Conservation (phyloP, 2,888 invertebrate genomes). For the Phasia obesa region DNA sequence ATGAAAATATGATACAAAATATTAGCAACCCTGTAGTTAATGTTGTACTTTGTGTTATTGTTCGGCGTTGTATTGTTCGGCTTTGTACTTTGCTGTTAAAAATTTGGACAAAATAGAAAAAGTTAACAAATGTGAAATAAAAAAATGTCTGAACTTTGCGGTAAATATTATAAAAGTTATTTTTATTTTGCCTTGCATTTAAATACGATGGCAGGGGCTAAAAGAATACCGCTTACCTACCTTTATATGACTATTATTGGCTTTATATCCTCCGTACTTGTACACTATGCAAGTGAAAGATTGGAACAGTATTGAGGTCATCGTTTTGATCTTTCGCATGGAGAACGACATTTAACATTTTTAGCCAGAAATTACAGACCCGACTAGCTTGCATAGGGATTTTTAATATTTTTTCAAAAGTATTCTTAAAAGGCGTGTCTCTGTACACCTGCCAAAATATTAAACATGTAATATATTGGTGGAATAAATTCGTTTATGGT, state of each 20-base stretch:
- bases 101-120: slow-evolving; percentile 65
- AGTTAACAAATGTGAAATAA: slow-evolving; percentile 69
- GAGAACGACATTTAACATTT: slow-evolving; percentile 18
- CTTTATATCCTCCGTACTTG: slow-evolving; percentile 39
- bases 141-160: slow-evolving; percentile 69
- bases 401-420: background rate
- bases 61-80: slow-evolving; percentile 28
- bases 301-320: slow-evolving; percentile 67
- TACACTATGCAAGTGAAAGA: slow-evolving; percentile 43
- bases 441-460: slow-evolving; percentile 21
- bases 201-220: background rate
- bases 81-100: slow-evolving; percentile 58
- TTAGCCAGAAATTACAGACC: background rate
- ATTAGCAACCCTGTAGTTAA: slow-evolving; percentile 18
- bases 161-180: slow-evolving; percentile 63
- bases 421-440: slow-evolving; percentile 54
- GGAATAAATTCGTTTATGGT: background rate
- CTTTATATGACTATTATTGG: slow-evolving; percentile 46
- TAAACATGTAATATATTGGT: slow-evolving; percentile 3
- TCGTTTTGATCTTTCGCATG: slow-evolving; percentile 45
- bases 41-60: background rate
- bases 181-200: slow-evolving; percentile 34
- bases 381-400: background rate
- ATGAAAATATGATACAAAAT: background rate
- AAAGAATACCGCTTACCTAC: slow-evolving; percentile 28